phyloP scores from a whole-genome alignment of 2,888 invertebrate genomes.

The Nomada lathburiana region DNA sequence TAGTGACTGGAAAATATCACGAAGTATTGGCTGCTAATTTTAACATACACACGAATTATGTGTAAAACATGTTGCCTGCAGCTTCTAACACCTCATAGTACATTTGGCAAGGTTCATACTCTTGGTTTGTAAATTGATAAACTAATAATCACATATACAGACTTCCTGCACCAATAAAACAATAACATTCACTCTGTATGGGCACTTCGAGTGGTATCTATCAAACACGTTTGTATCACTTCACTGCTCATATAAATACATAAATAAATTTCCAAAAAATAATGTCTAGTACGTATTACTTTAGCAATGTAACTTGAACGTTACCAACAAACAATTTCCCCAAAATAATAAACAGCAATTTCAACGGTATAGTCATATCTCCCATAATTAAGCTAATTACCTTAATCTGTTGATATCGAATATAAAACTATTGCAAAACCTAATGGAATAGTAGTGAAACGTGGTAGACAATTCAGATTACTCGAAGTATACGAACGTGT shows the following conservation, averaged over 20 bases:
- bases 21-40: conserved; percentile 54
- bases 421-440: background rate
- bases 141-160: conserved; percentile 65
- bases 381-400: background rate
- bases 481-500: conserved; percentile 65
- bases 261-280: conserved; percentile 43
- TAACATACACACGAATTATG: conserved; percentile 53
- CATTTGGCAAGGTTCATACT: conserved; percentile 49
- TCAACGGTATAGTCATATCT: conserved; percentile 9
- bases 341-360: conserved; percentile 34
- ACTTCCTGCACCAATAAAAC: conserved; percentile 52
- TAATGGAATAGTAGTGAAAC: conserved; percentile 9
- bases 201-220: conserved; percentile 63
- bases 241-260: conserved; percentile 58
- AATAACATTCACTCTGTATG: conserved; percentile 55
- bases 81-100: conserved; percentile 43
- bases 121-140: conserved; percentile 54
- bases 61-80: conserved; percentile 54
- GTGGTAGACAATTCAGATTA: conserved; percentile 17
- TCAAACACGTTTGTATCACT: conserved; percentile 63
- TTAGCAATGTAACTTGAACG: conserved; percentile 21
- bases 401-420: background rate
- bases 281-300: conserved; percentile 39
- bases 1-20: conserved; percentile 45
- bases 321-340: conserved; percentile 25